These are phyloP conservation scores for Poeciliopsis retropinna DNA, from an alignment of 2,113 vertebrate genomes.

Conservation along the genomic window DNA sequence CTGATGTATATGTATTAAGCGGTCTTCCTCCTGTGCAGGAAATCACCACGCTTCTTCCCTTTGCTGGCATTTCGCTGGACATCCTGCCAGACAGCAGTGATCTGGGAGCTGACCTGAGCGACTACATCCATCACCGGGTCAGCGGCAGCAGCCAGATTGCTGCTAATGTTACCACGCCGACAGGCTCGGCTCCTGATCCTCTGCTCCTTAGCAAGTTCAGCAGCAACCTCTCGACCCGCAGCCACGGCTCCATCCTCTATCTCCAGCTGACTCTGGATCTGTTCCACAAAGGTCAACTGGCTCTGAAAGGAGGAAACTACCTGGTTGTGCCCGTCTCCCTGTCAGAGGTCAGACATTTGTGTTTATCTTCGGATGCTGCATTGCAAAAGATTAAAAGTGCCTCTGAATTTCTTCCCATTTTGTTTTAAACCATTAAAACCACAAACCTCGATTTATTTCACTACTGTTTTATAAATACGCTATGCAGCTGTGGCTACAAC, in stretches of 20 bases:
- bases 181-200: conserved; percentile 88
- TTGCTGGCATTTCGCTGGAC: conserved; percentile 89
- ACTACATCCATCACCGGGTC: conserved; percentile 93
- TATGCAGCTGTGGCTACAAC: no score
- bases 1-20: conserved; percentile 4
- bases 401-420: background rate
- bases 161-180: conserved; percentile 91
- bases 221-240: conserved; percentile 91
- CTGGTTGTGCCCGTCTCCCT: conserved; percentile 95
- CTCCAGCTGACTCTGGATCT: conserved; percentile 95
- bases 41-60: conserved; percentile 86
- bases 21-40: conserved; percentile 78
- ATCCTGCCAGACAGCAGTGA: conserved; percentile 91
- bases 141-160: conserved; percentile 89
- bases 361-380: background rate
- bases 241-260: conserved; percentile 96
- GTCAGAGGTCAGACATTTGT: conserved; percentile 81
- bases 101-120: conserved; percentile 88
- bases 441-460: background rate
- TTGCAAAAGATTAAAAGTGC: background rate
- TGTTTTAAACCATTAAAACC: no score
- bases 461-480: background rate
- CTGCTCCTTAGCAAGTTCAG: conserved; percentile 89
- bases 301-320: conserved; percentile 95
- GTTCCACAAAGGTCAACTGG: conserved; percentile 92